These are phyloP conservation scores for Actinopyga echinites DNA, from an alignment of 53 echinoderm and acorn worm genomes.

Conservation along the genomic window DNA sequence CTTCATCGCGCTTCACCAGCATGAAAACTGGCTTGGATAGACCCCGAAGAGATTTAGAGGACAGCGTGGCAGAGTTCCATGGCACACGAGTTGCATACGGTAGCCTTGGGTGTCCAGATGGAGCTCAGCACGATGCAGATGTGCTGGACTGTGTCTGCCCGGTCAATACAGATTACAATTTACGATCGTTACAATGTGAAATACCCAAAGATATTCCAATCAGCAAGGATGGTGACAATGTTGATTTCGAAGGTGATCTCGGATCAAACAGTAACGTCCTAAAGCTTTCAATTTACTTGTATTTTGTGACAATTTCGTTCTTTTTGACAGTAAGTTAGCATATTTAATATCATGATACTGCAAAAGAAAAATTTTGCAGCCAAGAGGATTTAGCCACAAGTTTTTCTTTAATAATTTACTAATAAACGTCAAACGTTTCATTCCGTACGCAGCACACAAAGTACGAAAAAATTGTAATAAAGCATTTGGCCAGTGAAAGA, in stretches of 20 bases:
- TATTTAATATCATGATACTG: too few species aligned
- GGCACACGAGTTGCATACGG: conserved; percentile 46
- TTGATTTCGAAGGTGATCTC: background rate
- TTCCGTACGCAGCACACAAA: too few species aligned
- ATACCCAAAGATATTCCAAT: background rate
- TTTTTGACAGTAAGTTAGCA: background rate
- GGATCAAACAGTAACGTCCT: background rate
- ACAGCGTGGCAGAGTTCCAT: conserved; percentile 53
- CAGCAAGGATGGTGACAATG: background rate
- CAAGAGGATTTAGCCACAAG: too few species aligned
- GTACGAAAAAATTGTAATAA: too few species aligned
- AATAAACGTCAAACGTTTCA: too few species aligned
- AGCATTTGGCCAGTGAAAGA: too few species aligned
- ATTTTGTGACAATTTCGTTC: background rate
- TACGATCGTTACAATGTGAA: conserved; percentile 46
- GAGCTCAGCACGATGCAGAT: conserved; percentile 48
- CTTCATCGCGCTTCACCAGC: background rate
- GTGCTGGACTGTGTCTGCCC: conserved; percentile 70
- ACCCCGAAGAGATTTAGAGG: conserved; percentile 53
- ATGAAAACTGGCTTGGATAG: conserved; percentile 30
- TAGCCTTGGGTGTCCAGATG: conserved; percentile 61
- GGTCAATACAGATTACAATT: conserved; percentile 46
- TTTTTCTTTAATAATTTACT: too few species aligned
- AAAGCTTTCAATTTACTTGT: background rate
- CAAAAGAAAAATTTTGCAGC: too few species aligned